These are phyloP conservation scores for Dreissena polymorpha DNA, from an alignment of 1,140 invertebrate genomes.

Conservation along the genomic window DNA sequence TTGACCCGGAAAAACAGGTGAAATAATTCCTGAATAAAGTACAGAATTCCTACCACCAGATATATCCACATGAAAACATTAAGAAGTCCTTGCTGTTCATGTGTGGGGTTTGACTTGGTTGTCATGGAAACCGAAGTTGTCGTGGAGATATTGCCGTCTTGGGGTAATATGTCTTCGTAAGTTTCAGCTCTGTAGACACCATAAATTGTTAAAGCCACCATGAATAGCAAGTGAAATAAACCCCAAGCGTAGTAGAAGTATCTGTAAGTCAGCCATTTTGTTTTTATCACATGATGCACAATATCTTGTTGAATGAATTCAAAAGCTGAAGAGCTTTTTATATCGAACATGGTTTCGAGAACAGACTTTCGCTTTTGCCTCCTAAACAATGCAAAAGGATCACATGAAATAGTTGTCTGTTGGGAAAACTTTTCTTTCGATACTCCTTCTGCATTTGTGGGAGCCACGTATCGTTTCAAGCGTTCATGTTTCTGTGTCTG, in stretches of 20 bases:
- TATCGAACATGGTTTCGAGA: constrained; percentile 62
- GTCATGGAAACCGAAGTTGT: neutral
- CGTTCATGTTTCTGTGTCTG: neutral
- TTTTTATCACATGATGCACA: constrained; percentile 57
- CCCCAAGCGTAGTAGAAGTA: constrained; percentile 56
- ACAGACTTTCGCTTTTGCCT: constrained; percentile 45
- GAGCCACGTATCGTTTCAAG: constrained; percentile 30
- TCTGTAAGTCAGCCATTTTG: constrained; percentile 60
- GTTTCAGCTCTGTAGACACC: constrained; percentile 48
- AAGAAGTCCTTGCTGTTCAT: neutral
- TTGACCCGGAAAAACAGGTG: constrained; percentile 24
- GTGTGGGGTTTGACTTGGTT: neutral
- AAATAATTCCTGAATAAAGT: constrained; percentile 23
- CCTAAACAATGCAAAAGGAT: constrained; percentile 13
- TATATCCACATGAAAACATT: constrained; percentile 8
- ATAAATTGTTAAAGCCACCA: constrained; percentile 57
- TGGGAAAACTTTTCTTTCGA: constrained; percentile 38
- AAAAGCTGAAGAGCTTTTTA: constrained; percentile 51
- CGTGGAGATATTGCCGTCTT: neutral
- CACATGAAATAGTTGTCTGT: neutral
- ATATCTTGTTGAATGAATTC: constrained; percentile 56
- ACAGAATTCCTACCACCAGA: constrained; percentile 31
- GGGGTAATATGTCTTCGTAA: neutral
- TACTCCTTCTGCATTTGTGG: constrained; percentile 31
- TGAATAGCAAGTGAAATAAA: constrained; percentile 56